phyloP scores from a whole-genome alignment of 2,797 vertebrate genomes.

The Microhierax caerulescens region DNA sequence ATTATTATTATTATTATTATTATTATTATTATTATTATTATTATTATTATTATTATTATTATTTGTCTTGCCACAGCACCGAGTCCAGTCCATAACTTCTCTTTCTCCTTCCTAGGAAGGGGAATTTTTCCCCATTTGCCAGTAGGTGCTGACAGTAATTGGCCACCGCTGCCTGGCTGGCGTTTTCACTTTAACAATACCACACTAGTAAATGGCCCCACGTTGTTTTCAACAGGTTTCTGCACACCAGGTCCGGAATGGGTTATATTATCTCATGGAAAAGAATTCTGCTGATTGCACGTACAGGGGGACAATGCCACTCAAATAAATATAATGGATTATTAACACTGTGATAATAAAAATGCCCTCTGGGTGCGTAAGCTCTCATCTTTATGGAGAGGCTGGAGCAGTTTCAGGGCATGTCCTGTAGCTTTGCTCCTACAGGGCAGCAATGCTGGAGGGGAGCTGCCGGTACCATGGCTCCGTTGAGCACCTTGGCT shows the following conservation, averaged over 20 bases:
- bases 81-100: conserved; percentile 41
- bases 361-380: fast-evolving
- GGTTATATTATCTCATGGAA: not conserved
- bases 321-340: not conserved
- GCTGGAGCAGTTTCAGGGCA: not conserved
- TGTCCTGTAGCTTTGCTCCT: fast-evolving
- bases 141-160: conserved; percentile 52
- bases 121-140: conserved; percentile 45
- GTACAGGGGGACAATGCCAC: not conserved
- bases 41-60: not conserved
- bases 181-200: not conserved
- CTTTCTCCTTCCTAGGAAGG: not conserved
- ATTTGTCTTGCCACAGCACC: not conserved
- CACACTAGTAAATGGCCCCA: not conserved
- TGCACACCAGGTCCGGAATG: fast-evolving
- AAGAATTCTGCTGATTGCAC: not conserved
- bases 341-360: not conserved
- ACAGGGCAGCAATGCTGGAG: not conserved
- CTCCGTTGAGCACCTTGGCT: fast-evolving
- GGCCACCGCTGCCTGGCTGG: not conserved
- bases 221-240: not conserved
- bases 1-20: too few species aligned
- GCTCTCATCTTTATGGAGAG: not conserved
- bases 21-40: not conserved
- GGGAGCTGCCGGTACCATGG: fast-evolving